phyloP scores from a whole-genome alignment of 2,888 invertebrate species.

The Torymus tubicola region DNA sequence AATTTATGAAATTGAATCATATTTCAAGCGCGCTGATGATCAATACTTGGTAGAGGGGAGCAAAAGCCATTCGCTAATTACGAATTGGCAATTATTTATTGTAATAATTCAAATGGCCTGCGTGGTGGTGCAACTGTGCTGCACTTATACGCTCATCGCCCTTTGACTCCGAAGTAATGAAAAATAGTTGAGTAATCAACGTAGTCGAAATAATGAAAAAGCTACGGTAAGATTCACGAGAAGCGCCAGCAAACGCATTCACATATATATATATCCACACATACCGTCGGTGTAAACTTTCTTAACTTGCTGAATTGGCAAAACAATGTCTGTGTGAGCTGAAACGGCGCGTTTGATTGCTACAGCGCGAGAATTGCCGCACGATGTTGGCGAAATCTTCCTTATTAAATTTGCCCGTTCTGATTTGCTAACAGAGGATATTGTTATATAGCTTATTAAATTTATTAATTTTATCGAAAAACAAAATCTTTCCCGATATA shows the following conservation, averaged over 20 bases:
- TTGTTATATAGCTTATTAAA: not conserved
- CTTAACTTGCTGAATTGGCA: conserved; percentile 47
- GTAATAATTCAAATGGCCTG: not conserved
- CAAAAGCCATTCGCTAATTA: not conserved
- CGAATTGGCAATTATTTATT: not conserved
- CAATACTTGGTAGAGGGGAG: not conserved
- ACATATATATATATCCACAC: too few relatives aligned
- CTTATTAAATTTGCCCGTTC: conserved; percentile 17
- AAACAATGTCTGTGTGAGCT: conserved; percentile 33
- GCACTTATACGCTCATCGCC: too few relatives aligned
- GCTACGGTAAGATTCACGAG: too few relatives aligned
- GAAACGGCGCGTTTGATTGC: conserved; percentile 20
- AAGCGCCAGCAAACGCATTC: too few relatives aligned
- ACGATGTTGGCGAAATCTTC: conserved; percentile 36
- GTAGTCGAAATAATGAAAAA: too few relatives aligned
- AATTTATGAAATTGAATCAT: too few relatives aligned
- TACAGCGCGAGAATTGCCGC: conserved; percentile 17
- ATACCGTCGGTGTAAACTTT: conserved; percentile 10
- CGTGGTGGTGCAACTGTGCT: too few relatives aligned
- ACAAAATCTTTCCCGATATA: too few relatives aligned
- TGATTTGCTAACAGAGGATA: not conserved
- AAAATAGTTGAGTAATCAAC: too few relatives aligned
- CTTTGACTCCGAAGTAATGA: too few relatives aligned
- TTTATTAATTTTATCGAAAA: too few relatives aligned
- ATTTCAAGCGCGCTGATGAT: too few relatives aligned